Conservation (phyloP, 2,113 vertebrate genomes). For the Balaeniceps rex region DNA sequence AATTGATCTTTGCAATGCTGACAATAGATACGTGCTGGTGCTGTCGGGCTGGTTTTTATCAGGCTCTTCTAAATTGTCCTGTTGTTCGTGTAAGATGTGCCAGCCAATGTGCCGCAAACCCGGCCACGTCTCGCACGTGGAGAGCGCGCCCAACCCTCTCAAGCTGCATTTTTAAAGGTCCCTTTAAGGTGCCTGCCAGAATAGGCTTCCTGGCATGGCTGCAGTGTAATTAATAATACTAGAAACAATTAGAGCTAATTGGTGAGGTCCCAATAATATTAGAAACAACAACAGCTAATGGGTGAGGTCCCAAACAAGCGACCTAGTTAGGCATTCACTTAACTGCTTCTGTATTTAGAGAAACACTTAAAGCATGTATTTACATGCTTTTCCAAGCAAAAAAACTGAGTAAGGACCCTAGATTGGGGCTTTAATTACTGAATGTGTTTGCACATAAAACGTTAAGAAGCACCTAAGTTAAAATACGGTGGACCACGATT, state of each 20-base stretch:
- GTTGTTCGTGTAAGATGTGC: neutral
- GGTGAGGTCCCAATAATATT: neutral
- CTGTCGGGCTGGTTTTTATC: neutral
- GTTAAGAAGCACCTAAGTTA: neutral
- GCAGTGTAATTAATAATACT: neutral
- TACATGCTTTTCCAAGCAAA: neutral
- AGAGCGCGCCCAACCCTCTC: neutral
- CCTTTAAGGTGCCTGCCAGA: neutral
- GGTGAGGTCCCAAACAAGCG: neutral
- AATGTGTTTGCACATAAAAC: neutral
- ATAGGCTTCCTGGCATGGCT: neutral
- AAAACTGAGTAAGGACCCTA: neutral
- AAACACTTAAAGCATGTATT: neutral
- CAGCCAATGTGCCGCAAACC: neutral
- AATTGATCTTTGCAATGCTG: neutral
- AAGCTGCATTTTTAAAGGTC: neutral
- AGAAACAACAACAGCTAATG: neutral
- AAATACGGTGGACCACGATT: fast-evolving
- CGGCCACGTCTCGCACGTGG: fast-evolving
- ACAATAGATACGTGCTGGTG: neutral
- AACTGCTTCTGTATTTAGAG: neutral
- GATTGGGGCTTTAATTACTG: neutral
- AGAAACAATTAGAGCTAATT: neutral
- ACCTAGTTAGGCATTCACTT: neutral
- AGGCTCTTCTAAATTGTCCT: neutral